These are phyloP conservation scores for Diglossa cyanea DNA, from an alignment of 2,797 vertebrate species.

Conservation along the genomic window DNA sequence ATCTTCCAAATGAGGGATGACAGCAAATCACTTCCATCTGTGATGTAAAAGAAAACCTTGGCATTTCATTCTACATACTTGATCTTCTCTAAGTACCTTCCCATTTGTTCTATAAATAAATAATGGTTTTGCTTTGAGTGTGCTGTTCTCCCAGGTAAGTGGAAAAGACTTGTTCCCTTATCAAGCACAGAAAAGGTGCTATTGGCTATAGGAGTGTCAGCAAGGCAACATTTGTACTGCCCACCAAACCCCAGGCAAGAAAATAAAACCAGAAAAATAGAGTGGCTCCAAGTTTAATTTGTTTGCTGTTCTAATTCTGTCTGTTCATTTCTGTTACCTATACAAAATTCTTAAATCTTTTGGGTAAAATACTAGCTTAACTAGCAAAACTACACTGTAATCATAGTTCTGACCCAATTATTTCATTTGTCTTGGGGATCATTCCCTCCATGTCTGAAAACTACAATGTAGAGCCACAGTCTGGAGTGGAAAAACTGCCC, in stretches of 20 bases:
- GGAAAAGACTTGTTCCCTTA: background rate
- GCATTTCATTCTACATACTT: slow-evolving; percentile 5
- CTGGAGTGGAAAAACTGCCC: background rate
- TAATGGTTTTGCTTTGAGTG: background rate
- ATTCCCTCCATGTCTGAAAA: background rate
- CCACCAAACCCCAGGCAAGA: background rate
- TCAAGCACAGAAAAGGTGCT: background rate
- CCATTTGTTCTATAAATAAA: slow-evolving; percentile 51
- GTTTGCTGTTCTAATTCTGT: background rate
- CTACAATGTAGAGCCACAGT: background rate
- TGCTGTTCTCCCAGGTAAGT: background rate
- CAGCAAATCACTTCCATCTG: background rate
- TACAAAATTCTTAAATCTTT: background rate
- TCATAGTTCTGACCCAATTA: background rate
- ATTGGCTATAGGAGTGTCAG: background rate
- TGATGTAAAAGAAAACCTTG: slow-evolving; percentile 53
- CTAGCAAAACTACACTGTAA: background rate
- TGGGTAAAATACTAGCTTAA: background rate
- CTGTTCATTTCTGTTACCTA: background rate
- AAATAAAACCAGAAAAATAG: background rate
- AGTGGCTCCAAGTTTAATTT: background rate
- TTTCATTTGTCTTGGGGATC: background rate
- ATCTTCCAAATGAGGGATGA: background rate
- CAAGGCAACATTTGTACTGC: background rate
- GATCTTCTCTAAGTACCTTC: slow-evolving; percentile 20